A percentile compares a stretch with the other conserved stretches of the same genome.
phyloP scores from a whole-genome alignment of 2,113 vertebrate genomes.

The Psammodynastes pulverulentus region DNA sequence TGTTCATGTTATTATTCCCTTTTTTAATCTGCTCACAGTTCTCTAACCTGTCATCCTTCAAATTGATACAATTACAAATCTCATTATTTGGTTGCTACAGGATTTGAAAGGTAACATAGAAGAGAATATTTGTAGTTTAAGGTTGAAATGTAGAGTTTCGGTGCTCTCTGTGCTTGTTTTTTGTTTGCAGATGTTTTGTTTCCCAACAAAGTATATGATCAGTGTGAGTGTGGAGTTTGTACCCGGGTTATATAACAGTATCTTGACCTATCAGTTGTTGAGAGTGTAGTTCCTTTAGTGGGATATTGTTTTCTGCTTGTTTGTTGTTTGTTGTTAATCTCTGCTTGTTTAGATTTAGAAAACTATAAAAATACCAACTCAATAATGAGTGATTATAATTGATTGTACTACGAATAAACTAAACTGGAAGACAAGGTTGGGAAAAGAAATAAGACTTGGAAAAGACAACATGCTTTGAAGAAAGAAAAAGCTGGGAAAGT shows the following conservation, averaged over 20 bases:
- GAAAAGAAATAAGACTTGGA: background rate
- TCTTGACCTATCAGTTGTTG: background rate
- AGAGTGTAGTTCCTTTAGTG: background rate
- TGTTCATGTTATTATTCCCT: background rate
- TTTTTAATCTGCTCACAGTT: background rate
- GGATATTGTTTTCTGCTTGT: background rate
- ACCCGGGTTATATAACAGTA: background rate
- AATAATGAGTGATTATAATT: no score
- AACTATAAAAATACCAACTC: no score
- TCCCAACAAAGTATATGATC: background rate
- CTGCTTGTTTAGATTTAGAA: background rate
- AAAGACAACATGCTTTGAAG: background rate
- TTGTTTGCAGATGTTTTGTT: background rate
- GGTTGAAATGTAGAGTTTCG: background rate
- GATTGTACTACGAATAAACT: background rate
- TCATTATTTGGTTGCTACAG: background rate
- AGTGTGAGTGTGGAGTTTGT: background rate
- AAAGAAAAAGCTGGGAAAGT: background rate
- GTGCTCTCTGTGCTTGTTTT: background rate
- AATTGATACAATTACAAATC: background rate
- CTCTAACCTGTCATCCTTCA: background rate
- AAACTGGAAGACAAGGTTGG: background rate
- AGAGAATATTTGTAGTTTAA: background rate
- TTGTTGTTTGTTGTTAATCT: background rate
- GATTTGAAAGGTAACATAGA: background rate